Evolutionary conservation across 1,140 invertebrate genomes (phyloP), one percentile per base, ranked within the genome.

Genomic region (Diploscapter pachys): DNA sequence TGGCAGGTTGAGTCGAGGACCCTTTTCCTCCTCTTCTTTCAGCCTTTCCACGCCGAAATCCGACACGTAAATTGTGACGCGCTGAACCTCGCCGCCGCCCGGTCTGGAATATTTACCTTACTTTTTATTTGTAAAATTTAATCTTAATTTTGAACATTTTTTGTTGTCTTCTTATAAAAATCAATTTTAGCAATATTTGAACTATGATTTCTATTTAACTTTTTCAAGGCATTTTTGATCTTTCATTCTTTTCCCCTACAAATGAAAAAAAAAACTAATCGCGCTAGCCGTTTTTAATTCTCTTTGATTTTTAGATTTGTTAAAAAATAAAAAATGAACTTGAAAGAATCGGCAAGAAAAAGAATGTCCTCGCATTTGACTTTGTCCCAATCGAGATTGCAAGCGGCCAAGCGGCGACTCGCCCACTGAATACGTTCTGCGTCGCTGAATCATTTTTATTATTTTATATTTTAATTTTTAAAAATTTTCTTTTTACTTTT

Each of bases 31-130:
- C 87, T 99, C 96, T 86, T 96, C 93, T 85, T 91, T 89, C 90
- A 98, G 91, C 81, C 94, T 88, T 83, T 93, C 86, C 80, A 92
- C 87, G 13, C 96, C 96, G 91, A 92, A 98, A 81, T 98, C 93
- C 9, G 95, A 97, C 59, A 92, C 91, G 88, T 96, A 98, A 81
- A 98, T 93, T 4, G 89, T 90, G 11, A 97, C 90, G 82, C 90
- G 91, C 50, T 55, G 61, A 3, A 76, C 63, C 0, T 8, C n/a
- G 4, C 75, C 75, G 6, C 62, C 75, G n/a, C n/a, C 55, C 9
- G 75, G 75, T 56, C 65, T 75, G 66, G 51, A 75, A n/a, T 9
- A 50, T 13, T 11, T 31, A 59, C 31, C 9, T 59, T 59, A 59
- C 57, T 59, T 59, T 59, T 6, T 5, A 13, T 2, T 52, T 3